Conservation (phyloP, 1,140 invertebrate species). For the Pygmarrhopalites habei region DNA sequence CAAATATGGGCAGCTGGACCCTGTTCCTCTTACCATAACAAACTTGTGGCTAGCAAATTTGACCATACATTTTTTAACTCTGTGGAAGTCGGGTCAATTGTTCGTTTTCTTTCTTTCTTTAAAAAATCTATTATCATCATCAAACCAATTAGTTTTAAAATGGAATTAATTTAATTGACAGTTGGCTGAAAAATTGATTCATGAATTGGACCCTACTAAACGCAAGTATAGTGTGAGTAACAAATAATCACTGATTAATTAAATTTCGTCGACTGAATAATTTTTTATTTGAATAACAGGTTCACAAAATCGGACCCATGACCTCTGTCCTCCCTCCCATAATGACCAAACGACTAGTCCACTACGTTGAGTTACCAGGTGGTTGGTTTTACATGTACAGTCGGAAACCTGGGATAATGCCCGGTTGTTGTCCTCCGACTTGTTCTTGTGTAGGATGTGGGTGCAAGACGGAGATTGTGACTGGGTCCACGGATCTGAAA, state of each 20-base stretch:
- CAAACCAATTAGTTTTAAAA: neutral
- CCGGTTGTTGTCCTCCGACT: constrained; percentile 14
- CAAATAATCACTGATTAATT: too few relatives aligned
- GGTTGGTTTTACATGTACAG: constrained; percentile 44
- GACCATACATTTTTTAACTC: constrained; percentile 50
- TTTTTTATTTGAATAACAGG: too few relatives aligned
- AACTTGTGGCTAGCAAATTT: constrained; percentile 46
- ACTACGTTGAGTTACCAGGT: constrained; percentile 43
- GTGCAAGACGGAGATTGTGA: constrained; percentile 44
- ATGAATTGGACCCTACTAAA: neutral
- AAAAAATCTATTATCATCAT: neutral
- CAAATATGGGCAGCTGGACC: constrained; percentile 61
- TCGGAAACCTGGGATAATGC: constrained; percentile 40
- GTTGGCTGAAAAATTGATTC: neutral
- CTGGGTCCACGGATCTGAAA: constrained; percentile 44
- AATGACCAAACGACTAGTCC: constrained; percentile 35
- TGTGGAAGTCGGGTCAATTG: constrained; percentile 53
- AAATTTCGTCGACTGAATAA: too few relatives aligned
- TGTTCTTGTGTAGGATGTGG: constrained; percentile 27
- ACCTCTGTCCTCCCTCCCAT: constrained; percentile 29
- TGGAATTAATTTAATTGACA: neutral
- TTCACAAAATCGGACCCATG: neutral
- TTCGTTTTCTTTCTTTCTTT: constrained; percentile 46
- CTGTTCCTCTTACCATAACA: constrained; percentile 55
- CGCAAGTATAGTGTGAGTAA: constrained; percentile 12